A percentile compares a stretch with the other conserved stretches of the same genome.
Conservation (phyloP, 2,113 vertebrate genomes). For the Galbula dea region DNA sequence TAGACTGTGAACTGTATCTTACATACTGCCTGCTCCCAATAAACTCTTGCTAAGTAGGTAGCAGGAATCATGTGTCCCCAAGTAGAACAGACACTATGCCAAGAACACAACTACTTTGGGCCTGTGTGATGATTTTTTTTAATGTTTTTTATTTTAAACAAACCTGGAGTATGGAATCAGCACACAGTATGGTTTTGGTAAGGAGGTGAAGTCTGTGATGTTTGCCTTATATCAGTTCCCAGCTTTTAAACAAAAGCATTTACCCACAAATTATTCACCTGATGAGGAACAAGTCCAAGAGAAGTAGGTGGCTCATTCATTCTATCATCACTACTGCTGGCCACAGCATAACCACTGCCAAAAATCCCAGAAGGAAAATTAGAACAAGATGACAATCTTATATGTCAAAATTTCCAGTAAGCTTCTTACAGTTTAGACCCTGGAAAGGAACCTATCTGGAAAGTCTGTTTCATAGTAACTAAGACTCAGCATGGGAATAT, state of each 20-base stretch:
- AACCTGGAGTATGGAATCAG: not conserved
- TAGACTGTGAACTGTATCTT: not conserved
- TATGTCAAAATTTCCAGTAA: not conserved
- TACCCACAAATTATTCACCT: constrained; percentile 78
- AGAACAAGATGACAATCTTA: constrained; percentile 11
- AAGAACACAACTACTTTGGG: not conserved
- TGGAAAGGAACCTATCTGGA: not conserved
- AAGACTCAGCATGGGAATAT: not conserved
- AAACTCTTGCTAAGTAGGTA: not conserved
- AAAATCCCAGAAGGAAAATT: constrained; percentile 12
- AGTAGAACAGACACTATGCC: not conserved
- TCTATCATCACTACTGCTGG: constrained; percentile 96
- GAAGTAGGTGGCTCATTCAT: constrained; percentile 98
- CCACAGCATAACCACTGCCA: constrained; percentile 91
- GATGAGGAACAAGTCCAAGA: constrained; percentile 94
- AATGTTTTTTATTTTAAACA: not conserved
- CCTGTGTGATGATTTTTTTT: not conserved
- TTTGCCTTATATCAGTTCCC: not conserved
- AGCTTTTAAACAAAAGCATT: not conserved
- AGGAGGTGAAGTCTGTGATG: not conserved
- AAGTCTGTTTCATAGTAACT: not conserved
- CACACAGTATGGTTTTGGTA: not conserved
- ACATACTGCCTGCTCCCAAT: not conserved
- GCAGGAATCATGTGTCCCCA: not conserved
- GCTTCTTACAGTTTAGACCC: not conserved